Evolutionary conservation across 2,113 vertebrate species (phyloP).

Genomic region (Phalacrocorax brasilianus): DNA sequence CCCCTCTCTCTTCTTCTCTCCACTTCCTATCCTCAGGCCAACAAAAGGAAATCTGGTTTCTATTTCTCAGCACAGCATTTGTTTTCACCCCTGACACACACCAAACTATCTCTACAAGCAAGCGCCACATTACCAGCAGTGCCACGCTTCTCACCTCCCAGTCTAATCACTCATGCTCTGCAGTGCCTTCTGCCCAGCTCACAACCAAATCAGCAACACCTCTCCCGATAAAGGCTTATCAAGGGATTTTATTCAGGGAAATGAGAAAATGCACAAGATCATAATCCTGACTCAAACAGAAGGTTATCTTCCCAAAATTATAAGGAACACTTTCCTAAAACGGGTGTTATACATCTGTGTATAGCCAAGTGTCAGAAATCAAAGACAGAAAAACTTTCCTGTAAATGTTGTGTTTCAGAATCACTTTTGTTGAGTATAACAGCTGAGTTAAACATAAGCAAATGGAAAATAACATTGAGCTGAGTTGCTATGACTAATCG

Average conservation of each 20-base stretch:
- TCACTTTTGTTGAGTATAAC: not conserved
- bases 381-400: not conserved
- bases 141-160: not conserved
- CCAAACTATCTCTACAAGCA: not conserved
- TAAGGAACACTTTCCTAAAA: not conserved
- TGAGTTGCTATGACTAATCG: not conserved
- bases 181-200: not conserved
- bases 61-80: slow-evolving; percentile 57
- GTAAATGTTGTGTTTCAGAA: not conserved
- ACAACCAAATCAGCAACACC: not conserved
- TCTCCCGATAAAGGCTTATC: not conserved
- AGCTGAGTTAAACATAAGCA: not conserved
- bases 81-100: slow-evolving; percentile 48
- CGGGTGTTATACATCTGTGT: not conserved
- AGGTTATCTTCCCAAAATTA: not conserved
- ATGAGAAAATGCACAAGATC: not conserved
- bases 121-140: not conserved
- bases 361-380: not conserved
- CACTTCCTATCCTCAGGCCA: slow-evolving; percentile 42
- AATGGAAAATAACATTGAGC: not conserved
- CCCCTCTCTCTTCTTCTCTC: slow-evolving; percentile 14
- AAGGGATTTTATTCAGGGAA: not conserved
- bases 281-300: not conserved
- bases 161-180: not conserved
- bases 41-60: slow-evolving; percentile 53